Conservation (phyloP, 2,113 vertebrate genomes). For the Phoxinus phoxinus region DNA sequence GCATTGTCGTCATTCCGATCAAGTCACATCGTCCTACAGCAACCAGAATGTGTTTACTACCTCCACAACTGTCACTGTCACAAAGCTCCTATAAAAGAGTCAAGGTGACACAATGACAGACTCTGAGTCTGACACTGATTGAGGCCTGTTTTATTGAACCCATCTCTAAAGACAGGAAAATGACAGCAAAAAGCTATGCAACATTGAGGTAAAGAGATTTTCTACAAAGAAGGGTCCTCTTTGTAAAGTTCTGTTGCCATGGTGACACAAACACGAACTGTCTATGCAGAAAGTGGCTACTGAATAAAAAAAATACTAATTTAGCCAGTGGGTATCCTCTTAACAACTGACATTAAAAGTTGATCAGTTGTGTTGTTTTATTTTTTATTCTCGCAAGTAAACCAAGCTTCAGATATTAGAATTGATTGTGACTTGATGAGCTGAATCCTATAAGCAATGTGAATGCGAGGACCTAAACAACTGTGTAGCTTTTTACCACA, state of each 20-base stretch:
- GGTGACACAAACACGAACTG: slow-evolving; percentile 69
- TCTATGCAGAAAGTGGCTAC: slow-evolving; percentile 35
- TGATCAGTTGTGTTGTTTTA: not conserved
- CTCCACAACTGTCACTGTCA: slow-evolving; percentile 17
- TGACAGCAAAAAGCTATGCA: slow-evolving; percentile 57
- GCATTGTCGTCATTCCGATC: not conserved
- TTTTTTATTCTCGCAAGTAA: not conserved
- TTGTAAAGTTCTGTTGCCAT: slow-evolving; percentile 72
- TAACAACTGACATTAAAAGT: slow-evolving; percentile 20
- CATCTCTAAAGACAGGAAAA: slow-evolving; percentile 49
- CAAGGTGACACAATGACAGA: slow-evolving; percentile 45
- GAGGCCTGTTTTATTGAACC: slow-evolving; percentile 31
- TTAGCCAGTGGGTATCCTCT: slow-evolving; percentile 20
- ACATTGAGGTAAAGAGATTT: slow-evolving; percentile 47
- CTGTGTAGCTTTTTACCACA: not conserved
- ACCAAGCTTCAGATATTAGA: not conserved
- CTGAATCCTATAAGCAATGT: slow-evolving; percentile 6
- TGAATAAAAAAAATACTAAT: slow-evolving; percentile 41
- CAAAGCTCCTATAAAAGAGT: slow-evolving; percentile 28
- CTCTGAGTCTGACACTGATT: slow-evolving; percentile 41
- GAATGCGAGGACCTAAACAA: not conserved
- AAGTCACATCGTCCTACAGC: not conserved
- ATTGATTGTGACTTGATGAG: not conserved
- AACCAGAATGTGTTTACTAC: slow-evolving; percentile 36
- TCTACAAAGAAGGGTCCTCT: slow-evolving; percentile 62